Evolutionary conservation across 1,140 invertebrate species (phyloP).

Genomic region (Armadillidium nasatum): DNA sequence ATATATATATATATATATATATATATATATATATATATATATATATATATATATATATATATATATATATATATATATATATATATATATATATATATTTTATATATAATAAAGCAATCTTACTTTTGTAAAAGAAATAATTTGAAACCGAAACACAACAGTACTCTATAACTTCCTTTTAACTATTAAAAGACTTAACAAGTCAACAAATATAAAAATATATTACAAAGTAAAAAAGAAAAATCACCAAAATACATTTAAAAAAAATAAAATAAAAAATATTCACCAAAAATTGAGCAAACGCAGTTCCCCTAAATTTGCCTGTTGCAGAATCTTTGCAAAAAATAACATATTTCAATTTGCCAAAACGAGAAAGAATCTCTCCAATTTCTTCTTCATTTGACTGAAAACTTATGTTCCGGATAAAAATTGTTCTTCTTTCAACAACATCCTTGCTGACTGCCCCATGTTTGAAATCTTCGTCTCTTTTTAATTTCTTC

Average conservation of each 20-base stretch:
- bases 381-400: conserved; percentile 68
- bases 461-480: conserved; percentile 31
- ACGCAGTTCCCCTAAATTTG: conserved; percentile 84
- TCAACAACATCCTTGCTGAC: conserved; percentile 60
- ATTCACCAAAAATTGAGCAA: conserved; percentile 74
- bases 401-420: conserved; percentile 80
- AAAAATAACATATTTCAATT: conserved; percentile 74
- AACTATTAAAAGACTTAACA: too few relatives aligned
- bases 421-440: conserved; percentile 84
- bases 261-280: conserved; percentile 34
- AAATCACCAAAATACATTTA: conserved; percentile 53
- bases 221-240: conserved; percentile 46
- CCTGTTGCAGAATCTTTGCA: conserved; percentile 80
- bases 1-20: too few relatives aligned
- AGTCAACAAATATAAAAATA: neutral
- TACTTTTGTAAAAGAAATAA: too few relatives aligned
- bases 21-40: too few relatives aligned
- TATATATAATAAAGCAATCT: too few relatives aligned
- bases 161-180: too few relatives aligned
- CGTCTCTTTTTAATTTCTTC: conserved; percentile 42
- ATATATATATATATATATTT: too few relatives aligned
- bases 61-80: too few relatives aligned
- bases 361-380: conserved; percentile 68
- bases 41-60: too few relatives aligned
- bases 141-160: too few relatives aligned